Evolutionary conservation across 1,140 invertebrate genomes (phyloP).

Genomic region (Caenorhabditis inopinata): DNA sequence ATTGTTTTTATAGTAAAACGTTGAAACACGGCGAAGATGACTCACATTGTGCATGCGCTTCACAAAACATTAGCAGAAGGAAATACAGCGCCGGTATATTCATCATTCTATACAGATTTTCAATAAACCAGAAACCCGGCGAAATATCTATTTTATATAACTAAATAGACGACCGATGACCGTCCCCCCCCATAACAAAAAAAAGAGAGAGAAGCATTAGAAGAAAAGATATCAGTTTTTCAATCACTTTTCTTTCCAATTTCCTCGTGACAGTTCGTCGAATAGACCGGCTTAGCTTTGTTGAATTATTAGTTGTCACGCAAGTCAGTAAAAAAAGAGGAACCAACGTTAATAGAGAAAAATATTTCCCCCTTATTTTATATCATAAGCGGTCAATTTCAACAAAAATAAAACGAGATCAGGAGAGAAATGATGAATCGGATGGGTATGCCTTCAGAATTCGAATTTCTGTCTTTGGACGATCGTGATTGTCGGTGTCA

Average conservation of each 20-base stretch:
- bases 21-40: too few species aligned
- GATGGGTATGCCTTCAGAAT: constrained; percentile 36
- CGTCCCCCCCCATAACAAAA: not conserved
- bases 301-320: not conserved
- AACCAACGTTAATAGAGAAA: too few species aligned
- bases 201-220: not conserved
- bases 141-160: not conserved
- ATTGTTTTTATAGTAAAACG: not conserved
- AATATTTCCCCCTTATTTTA: not conserved
- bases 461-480: constrained; percentile 57
- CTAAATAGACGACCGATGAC: too few species aligned
- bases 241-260: not conserved
- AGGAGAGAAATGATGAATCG: not conserved
- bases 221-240: not conserved
- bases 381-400: too few species aligned
- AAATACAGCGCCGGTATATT: not conserved
- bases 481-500: constrained; percentile 68
- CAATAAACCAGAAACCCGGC: not conserved
- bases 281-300: not conserved
- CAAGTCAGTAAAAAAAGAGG: too few species aligned
- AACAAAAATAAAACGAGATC: not conserved
- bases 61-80: not conserved
- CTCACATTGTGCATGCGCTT: not conserved
- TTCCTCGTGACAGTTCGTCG: constrained; percentile 19
- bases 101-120: not conserved